A percentile compares a stretch with the other conserved stretches of the same genome.
These are phyloP conservation scores for Narcine bancroftii DNA, from an alignment of 2,113 vertebrate genomes.

Conservation along the genomic window DNA sequence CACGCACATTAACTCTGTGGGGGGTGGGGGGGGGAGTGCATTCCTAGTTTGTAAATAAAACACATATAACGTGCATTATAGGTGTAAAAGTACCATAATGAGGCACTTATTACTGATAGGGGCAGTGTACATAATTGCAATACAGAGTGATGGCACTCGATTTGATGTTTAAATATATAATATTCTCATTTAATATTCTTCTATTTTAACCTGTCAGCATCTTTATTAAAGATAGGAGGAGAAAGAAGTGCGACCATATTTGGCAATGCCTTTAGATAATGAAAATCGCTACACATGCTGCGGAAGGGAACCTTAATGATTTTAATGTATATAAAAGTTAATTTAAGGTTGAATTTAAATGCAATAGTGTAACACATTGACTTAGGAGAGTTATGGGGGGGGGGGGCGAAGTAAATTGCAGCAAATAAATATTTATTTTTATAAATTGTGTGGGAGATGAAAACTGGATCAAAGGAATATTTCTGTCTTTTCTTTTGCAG, in stretches of 20 bases:
- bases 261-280: background rate
- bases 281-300: background rate
- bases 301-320: background rate
- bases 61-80: too few species aligned
- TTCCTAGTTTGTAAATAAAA: too few species aligned
- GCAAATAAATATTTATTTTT: background rate
- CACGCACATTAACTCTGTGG: too few species aligned
- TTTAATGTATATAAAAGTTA: background rate
- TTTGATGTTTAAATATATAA: too few species aligned
- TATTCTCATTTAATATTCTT: too few species aligned
- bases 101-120: too few species aligned
- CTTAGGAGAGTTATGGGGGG: background rate
- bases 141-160: too few species aligned
- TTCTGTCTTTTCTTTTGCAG: slow-evolving; percentile 16
- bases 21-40: too few species aligned
- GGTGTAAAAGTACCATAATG: too few species aligned
- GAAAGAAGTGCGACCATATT: background rate
- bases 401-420: background rate
- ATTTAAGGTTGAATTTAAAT: background rate
- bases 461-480: background rate
- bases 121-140: too few species aligned
- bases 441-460: background rate
- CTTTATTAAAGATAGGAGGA: background rate
- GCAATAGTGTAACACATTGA: background rate
- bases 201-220: background rate